A percentile compares a stretch with the other conserved stretches of the same genome.
These are phyloP conservation scores for Otolemur crassicaudatus DNA, from an alignment of 2,797 vertebrate genomes.

Conservation along the genomic window DNA sequence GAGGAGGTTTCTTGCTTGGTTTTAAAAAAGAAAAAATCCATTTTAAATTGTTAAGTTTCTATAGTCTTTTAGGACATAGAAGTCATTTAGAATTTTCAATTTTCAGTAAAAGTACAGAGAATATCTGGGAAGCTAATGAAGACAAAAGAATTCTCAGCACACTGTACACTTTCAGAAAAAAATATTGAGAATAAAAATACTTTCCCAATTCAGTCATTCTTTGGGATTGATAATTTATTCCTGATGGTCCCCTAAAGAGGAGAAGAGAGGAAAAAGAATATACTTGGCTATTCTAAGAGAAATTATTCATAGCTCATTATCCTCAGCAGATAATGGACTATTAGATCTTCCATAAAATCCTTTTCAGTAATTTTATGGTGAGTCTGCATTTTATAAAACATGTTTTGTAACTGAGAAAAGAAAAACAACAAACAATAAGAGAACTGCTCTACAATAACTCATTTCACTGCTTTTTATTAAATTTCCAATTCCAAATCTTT, in stretches of 20 bases:
- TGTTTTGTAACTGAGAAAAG: slow-evolving; percentile 58
- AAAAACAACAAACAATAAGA: slow-evolving; percentile 50
- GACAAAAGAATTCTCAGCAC: slow-evolving; percentile 67
- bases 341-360: slow-evolving; percentile 49
- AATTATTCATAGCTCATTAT: slow-evolving; percentile 54
- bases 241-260: slow-evolving; percentile 37
- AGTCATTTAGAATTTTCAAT: slow-evolving; percentile 67
- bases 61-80: slow-evolving; percentile 45
- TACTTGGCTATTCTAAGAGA: slow-evolving; percentile 22
- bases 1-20: neutral
- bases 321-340: slow-evolving; percentile 43
- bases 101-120: slow-evolving; percentile 66
- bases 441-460: slow-evolving; percentile 62
- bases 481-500: slow-evolving; percentile 69
- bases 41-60: slow-evolving; percentile 30
- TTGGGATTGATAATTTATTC: slow-evolving; percentile 69
- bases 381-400: slow-evolving; percentile 64
- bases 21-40: neutral
- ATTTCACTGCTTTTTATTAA: slow-evolving; percentile 70
- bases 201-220: slow-evolving; percentile 55
- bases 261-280: slow-evolving; percentile 21
- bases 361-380: slow-evolving; percentile 63
- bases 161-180: slow-evolving; percentile 63
- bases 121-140: slow-evolving; percentile 28
- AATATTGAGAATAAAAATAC: slow-evolving; percentile 69